Conservation (phyloP, 2,797 vertebrate genomes). For the Capromys pilorides region DNA sequence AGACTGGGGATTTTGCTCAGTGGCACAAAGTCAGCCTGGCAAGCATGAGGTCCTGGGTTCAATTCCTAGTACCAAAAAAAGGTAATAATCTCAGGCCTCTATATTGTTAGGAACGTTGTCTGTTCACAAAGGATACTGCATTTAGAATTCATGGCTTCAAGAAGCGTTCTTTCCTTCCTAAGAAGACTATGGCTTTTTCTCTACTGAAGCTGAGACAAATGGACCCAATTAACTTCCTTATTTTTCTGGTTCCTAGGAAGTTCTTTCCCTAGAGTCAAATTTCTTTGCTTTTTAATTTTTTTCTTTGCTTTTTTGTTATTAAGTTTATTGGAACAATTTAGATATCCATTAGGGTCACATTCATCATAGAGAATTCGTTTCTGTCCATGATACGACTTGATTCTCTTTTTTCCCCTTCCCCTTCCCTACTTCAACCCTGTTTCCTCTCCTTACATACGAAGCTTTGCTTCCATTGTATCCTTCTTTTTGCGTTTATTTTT, state of each 20-base stretch:
- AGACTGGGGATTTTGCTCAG: too few relatives aligned
- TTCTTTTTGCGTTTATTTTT: not conserved
- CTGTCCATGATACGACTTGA: not conserved
- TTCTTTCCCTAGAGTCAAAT: not conserved
- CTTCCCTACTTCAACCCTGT: too few relatives aligned
- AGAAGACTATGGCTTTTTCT: not conserved
- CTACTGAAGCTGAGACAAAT: not conserved
- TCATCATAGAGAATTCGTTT: not conserved
- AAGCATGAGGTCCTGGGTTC: too few relatives aligned
- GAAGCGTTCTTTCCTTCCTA: not conserved
- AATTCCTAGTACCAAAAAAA: too few relatives aligned
- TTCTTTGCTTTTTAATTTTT: not conserved
- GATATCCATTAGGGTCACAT: not conserved
- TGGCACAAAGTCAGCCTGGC: too few relatives aligned
- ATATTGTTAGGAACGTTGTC: not conserved
- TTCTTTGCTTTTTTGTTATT: not conserved
- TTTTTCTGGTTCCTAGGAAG: not conserved
- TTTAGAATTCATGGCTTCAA: not conserved
- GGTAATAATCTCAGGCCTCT: too few relatives aligned
- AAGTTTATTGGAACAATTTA: not conserved
- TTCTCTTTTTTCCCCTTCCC: not conserved
- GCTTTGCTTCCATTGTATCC: not conserved
- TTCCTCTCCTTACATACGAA: not conserved
- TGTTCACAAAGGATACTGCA: not conserved
- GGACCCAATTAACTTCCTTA: not conserved